Evolutionary conservation across 2,113 vertebrate species (phyloP), one percentile per base, ranked within the genome.

Genomic region (Burhinus oedicnemus): DNA sequence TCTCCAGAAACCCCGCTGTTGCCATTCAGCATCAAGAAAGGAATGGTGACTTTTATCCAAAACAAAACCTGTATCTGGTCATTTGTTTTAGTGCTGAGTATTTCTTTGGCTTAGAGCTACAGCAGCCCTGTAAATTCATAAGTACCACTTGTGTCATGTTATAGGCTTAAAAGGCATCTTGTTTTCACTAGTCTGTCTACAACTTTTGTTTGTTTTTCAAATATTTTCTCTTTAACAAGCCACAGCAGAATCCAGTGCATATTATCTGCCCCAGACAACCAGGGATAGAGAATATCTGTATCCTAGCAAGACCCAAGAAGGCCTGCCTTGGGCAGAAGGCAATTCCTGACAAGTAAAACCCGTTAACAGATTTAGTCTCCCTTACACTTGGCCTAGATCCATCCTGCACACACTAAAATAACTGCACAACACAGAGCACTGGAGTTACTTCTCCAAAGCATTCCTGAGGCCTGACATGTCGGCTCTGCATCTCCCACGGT

Each of bases 151-250:
- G 45, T 93, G 71, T 80, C 74, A 87, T 66, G 81, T 45, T 66
- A 93, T 87, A 91, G 82, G 90, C 54, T 54, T 69, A 66, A 85
- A 86, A 95, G 62, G 42, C 81, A 69, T 87, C 74, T 89, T 83
- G 87, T 91, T 97, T 95, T 95, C 62, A 95, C 81, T 83, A 85
- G 58, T 25, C 81, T 89, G 74, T 76, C 14, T 8, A 87, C 54
- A 72, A 62, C 51, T 90, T 68, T 16, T 93, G 84, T 91, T 97
- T 96, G 45, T 82, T 93, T 93, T 95, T 87, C 81, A 91, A 93
- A 91, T 97, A 94, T 69, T 95, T 95, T 92, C 66, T 95, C 30
- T 91, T 89, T 85, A 95, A 90, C 95, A 96, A 87, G 94, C 87
- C 78, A 22, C 60, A 93, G 80, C 93, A 95, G 75, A 95, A 79